These are phyloP conservation scores for Bombycilla garrulus DNA, from an alignment of 2,113 vertebrate genomes.

Conservation along the genomic window DNA sequence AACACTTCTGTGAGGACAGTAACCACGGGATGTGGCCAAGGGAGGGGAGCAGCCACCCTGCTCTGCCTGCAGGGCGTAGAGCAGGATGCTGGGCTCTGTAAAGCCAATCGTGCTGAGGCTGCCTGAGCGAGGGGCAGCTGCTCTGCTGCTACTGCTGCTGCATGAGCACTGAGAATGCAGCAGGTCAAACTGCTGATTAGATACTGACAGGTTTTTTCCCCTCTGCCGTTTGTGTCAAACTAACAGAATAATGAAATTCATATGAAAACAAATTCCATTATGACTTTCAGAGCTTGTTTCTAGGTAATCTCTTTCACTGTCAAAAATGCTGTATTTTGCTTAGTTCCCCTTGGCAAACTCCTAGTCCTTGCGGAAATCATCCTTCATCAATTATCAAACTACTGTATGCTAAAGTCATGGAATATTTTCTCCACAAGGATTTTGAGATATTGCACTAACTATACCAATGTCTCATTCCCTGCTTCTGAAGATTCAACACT, in stretches of 20 bases:
- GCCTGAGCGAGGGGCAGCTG: neutral
- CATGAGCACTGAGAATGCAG: neutral
- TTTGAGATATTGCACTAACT: neutral
- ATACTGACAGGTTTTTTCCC: neutral
- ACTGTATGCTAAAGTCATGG: neutral
- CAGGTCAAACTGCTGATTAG: neutral
- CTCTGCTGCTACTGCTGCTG: neutral
- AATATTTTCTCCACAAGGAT: neutral
- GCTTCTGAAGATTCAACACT: neutral
- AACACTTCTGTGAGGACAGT: neutral
- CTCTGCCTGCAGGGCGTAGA: neutral
- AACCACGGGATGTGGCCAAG: neutral
- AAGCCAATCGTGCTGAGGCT: accelerated
- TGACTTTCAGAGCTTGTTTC: neutral
- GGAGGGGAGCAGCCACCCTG: neutral
- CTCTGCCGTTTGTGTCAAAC: neutral
- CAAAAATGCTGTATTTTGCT: neutral
- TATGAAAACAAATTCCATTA: neutral
- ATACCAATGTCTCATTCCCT: neutral
- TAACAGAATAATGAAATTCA: neutral
- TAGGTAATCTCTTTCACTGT: neutral
- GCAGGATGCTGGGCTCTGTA: neutral
- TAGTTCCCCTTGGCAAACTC: neutral
- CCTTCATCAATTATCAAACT: neutral
- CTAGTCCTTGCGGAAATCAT: neutral